phyloP scores from a whole-genome alignment of 2,888 invertebrate species.

The Lypha dubia region DNA sequence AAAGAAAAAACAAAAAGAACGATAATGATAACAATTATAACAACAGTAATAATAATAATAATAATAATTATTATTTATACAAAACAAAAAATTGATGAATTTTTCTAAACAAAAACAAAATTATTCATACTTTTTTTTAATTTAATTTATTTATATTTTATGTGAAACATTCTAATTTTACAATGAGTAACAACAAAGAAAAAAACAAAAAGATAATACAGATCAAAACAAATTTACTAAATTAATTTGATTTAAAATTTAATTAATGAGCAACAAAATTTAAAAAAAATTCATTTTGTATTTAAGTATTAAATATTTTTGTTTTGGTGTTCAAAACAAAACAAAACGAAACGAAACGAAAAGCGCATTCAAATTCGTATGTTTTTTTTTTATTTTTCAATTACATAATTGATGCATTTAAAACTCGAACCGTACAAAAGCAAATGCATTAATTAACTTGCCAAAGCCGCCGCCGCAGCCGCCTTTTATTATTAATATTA shows the following conservation, averaged over 20 bases:
- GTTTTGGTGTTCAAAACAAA: constrained; percentile 51
- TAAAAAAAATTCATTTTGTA: constrained; percentile 63
- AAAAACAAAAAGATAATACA: constrained; percentile 41
- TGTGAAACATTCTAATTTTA: constrained; percentile 54
- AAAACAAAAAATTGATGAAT: constrained; percentile 54
- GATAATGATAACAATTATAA: constrained; percentile 73
- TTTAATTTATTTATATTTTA: constrained; percentile 44
- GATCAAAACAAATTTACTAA: constrained; percentile 54
- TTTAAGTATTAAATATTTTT: constrained; percentile 67
- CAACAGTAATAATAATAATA: too few relatives aligned
- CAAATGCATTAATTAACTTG: constrained; percentile 66
- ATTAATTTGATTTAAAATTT: too few relatives aligned
- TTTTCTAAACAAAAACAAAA: constrained; percentile 49
- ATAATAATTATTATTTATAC: constrained; percentile 58
- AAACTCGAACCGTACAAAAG: too few relatives aligned
- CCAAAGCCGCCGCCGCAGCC: constrained; percentile 65
- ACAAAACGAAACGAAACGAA: constrained; percentile 46
- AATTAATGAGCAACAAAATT: constrained; percentile 73
- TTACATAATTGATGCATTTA: constrained; percentile 44
- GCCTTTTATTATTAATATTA: constrained; percentile 68
- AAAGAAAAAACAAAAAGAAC: constrained; percentile 31
- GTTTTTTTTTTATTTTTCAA: constrained; percentile 29
- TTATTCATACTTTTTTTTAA: constrained; percentile 53
- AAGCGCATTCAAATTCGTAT: constrained; percentile 34
- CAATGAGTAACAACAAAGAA: constrained; percentile 68